These are phyloP conservation scores for Macrophya alboannulata DNA, from an alignment of 2,888 invertebrate species.

Conservation along the genomic window DNA sequence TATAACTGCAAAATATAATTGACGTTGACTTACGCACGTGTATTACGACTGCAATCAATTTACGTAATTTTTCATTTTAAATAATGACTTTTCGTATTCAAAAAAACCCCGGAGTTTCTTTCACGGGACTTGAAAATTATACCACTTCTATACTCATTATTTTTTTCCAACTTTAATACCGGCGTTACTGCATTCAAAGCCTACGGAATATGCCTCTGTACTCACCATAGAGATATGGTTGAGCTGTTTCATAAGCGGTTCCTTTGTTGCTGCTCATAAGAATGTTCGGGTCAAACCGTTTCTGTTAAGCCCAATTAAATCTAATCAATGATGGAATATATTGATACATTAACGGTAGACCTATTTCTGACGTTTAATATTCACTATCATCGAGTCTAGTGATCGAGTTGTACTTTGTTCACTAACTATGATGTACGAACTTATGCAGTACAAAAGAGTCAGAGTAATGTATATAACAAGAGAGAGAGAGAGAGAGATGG, in stretches of 20 bases:
- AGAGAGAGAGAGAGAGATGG: not conserved
- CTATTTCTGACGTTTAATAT: constrained; percentile 8
- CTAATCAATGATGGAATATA: constrained; percentile 2
- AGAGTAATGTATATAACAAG: no score
- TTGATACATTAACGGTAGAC: not conserved
- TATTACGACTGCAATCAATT: not conserved
- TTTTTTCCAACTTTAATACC: constrained; percentile 1
- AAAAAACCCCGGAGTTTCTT: not conserved
- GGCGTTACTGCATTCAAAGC: not conserved
- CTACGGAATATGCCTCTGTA: not conserved
- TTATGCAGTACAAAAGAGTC: not conserved
- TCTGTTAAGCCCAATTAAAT: constrained; percentile 32
- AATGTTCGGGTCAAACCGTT: constrained; percentile 24
- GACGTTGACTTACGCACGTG: not conserved
- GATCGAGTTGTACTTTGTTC: not conserved
- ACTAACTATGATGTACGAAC: not conserved
- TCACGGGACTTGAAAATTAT: not conserved
- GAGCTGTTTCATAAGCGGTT: not conserved
- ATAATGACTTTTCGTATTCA: not conserved
- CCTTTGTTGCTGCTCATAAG: constrained; percentile 7
- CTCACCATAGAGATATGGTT: not conserved
- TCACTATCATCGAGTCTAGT: constrained; percentile 19
- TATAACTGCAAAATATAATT: not conserved
- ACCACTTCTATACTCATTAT: not conserved
- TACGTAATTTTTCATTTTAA: not conserved